Base-by-base conservation (phyloP, 2,113 vertebrate species). In the Notiomystis cincta region DNA sequence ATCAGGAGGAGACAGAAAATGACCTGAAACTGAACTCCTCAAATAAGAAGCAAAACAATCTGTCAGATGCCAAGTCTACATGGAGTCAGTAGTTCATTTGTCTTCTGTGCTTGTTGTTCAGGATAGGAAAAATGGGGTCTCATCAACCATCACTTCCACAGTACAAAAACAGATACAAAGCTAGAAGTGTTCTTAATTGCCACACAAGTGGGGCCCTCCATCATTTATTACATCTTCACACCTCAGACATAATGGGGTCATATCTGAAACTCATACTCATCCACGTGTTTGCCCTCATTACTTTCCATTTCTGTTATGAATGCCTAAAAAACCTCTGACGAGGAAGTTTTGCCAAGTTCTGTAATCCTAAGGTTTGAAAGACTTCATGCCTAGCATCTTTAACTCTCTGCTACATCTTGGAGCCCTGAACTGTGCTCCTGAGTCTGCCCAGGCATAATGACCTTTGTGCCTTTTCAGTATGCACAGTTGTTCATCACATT, bases 21-120 rank as follows among this genome's bases (percentile, higher is more conserved):
- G 61, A 95, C 94, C 94, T 61, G 38, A 95, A 96, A 91, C 24
- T 82, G 84, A 96, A 93, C 95, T 95, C 71, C 69, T 82, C 50
- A 84, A 91, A 50, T 40, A 44, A 95, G 67, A 80, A 95, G 53
- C 37, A 95, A 94, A 96, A 69, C 70, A 90, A 83, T 81, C 70
- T 94, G 57, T 76, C 90, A 91, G 58, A 73, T 89, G 72, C 69
- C 90, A 94, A 77, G 31, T 45, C 65, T 88, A 18, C 48, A 73
- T 19, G n/a, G 53, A 91, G 58, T 76, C 84, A 71, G 44, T 51
- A 82, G 61, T 82, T 93, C 48, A 91, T 87, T 82, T 93, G 17
- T 91, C 65, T 94, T 72, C 73, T 70, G 15, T 58, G 37, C 42
- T 65, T 57, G 21, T 77, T 79, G 10, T 73, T 70, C 35, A 40